Evolutionary conservation across 1,140 invertebrate genomes (phyloP), one percentile per base, ranked within the genome.

Genomic region (Ips nitidus): DNA sequence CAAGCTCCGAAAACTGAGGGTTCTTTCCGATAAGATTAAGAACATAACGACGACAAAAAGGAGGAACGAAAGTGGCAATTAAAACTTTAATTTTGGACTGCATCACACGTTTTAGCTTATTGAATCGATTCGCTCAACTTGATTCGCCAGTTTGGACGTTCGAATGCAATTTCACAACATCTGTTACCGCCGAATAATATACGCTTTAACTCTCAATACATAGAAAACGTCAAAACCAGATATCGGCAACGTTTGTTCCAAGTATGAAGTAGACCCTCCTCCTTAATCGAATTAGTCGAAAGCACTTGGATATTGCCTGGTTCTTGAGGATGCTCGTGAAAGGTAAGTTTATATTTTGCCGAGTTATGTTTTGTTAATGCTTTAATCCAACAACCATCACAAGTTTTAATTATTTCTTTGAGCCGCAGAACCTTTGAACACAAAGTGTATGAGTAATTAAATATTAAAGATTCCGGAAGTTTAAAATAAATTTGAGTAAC

Each of bases 191-290:
- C 45, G 22, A 50, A 22, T 50, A 50, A 50, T 50, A 8, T 22
- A 22, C 45, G 7, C 22, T 50, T 8, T 8, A 6, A 8, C 45
- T 22, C 45, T 22, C 45, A 56, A 56, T 56, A 56, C 53, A 56
- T 36, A 56, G 53, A 56, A 56, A 56, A 56, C 39, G 53, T 56
- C 53, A 56, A 56, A 56, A 56, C 36, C 53, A 56, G 53, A 36
- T 56, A 56, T 56, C 53, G 53, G 36, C 38, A 36, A 56, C 53
- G 36, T 56, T 39, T 56, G 53, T 38, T 56, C 36, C 22, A 56
- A 56, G 36, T 56, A 56, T 56, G 22, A 39, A 56, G 53, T 56
- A 8, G 36, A 38, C 8, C 39, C 53, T 56, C 53, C 22, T 38
- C 39, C 39, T 50, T 50, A 50, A 56, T 56, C 39, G 53, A 56